A percentile compares a stretch with the other conserved stretches of the same genome.
These are phyloP conservation scores for Leistus spinibarbis DNA, from an alignment of 2,888 invertebrate genomes.

Conservation along the genomic window DNA sequence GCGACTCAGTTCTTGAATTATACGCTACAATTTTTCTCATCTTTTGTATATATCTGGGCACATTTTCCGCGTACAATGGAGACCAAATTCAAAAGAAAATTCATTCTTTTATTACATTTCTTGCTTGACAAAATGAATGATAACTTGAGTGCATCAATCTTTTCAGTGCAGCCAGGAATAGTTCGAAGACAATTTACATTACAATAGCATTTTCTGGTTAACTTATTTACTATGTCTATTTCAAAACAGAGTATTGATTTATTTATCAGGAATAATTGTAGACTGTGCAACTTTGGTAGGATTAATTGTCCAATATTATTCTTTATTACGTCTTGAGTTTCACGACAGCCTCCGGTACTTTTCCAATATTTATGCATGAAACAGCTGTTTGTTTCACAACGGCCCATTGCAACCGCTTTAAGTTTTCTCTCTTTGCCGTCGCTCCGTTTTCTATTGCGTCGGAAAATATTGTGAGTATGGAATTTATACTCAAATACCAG, in stretches of 20 bases:
- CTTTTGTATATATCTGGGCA: too few relatives aligned
- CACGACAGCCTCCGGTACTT: neutral
- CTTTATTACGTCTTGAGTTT: neutral
- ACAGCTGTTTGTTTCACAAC: neutral
- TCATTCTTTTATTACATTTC: neutral
- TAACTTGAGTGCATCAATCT: neutral
- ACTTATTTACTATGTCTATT: neutral
- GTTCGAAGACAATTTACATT: neutral
- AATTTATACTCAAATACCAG: neutral
- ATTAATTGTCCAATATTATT: too few relatives aligned
- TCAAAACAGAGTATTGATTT: too few relatives aligned
- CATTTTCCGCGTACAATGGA: neutral
- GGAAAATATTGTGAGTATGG: slow-evolving; percentile 6
- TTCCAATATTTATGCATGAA: neutral
- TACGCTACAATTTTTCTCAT: neutral
- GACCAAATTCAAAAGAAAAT: neutral
- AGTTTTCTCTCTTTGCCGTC: neutral
- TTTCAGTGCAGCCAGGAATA: neutral
- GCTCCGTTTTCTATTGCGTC: neutral
- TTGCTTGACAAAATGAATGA: neutral
- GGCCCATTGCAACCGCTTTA: neutral
- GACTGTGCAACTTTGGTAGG: neutral
- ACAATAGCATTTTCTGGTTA: neutral
- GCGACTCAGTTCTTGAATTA: neutral
- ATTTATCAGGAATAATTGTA: too few relatives aligned